Conservation (phyloP, 2,888 invertebrate genomes). For the Tenthredo distinguenda region DNA sequence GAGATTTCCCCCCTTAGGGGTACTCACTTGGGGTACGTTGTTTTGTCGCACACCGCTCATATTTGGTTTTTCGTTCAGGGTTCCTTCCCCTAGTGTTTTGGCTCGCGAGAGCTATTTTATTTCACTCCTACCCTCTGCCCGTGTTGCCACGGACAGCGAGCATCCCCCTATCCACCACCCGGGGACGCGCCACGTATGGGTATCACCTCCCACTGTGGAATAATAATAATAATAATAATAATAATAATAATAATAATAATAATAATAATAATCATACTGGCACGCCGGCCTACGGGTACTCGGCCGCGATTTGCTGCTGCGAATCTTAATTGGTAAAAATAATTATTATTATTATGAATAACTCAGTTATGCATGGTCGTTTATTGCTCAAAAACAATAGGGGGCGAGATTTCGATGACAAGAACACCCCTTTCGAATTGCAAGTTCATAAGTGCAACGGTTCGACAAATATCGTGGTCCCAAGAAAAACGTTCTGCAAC, state of each 20-base stretch:
- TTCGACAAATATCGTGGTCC: too few species aligned
- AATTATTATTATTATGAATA: too few species aligned
- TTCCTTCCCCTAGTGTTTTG: constrained; percentile 31
- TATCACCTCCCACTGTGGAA: neutral
- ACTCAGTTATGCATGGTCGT: too few species aligned
- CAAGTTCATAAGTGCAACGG: too few species aligned
- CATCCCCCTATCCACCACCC: neutral
- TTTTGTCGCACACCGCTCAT: neutral
- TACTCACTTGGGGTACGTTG: constrained; percentile 9
- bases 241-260: neutral
- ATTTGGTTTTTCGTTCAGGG: neutral
- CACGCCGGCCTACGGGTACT: too few species aligned
- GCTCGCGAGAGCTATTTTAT: neutral
- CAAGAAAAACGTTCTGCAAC: too few species aligned
- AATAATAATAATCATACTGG: too few species aligned
- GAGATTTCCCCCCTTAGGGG: constrained; percentile 50
- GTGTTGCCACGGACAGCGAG: neutral
- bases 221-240: neutral
- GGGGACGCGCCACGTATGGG: neutral
- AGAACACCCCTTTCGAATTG: too few species aligned
- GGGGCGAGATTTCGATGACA: too few species aligned
- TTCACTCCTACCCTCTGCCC: constrained; percentile 5
- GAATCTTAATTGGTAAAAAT: too few species aligned
- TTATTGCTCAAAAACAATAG: too few species aligned
- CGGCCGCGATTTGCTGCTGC: too few species aligned